Evolutionary conservation across 2,888 invertebrate species (phyloP).

Genomic region (Phanerotoma sp.): DNA sequence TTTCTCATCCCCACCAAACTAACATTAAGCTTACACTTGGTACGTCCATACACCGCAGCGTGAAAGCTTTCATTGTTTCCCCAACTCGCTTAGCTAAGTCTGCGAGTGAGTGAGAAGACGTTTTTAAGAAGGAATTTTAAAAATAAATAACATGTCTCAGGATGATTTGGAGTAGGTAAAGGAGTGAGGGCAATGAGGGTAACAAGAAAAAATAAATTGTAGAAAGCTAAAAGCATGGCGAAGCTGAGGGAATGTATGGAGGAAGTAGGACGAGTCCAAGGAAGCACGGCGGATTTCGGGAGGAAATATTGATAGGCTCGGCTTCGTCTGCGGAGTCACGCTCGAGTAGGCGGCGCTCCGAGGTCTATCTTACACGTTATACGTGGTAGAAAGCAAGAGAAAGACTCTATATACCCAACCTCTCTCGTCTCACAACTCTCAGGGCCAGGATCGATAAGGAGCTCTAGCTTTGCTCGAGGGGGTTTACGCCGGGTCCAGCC

Average conservation of each 20-base stretch:
- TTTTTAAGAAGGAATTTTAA: no score
- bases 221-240: background rate
- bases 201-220: conserved; percentile 19
- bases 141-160: background rate
- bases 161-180: background rate
- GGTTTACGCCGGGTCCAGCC: conserved; percentile 50
- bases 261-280: conserved; percentile 22
- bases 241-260: conserved; percentile 13
- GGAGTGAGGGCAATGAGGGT: conserved; percentile 9
- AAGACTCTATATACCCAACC: conserved; percentile 17
- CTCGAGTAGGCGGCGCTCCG: conserved; percentile 54
- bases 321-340: conserved; percentile 56
- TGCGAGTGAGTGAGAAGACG: no score
- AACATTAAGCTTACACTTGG: no score
- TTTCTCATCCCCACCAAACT: conserved; percentile 2
- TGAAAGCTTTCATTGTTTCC: conserved; percentile 35
- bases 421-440: conserved; percentile 39
- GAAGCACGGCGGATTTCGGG: conserved; percentile 44
- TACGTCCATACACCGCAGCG: conserved; percentile 24
- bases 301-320: conserved; percentile 57
- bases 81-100: conserved; percentile 28
- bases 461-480: conserved; percentile 50
- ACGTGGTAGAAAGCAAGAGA: conserved; percentile 18
- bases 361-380: conserved; percentile 46
- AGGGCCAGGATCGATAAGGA: conserved; percentile 56